phyloP scores from a whole-genome alignment of 2,888 invertebrate species.

The Cosmopolites sordidus region DNA sequence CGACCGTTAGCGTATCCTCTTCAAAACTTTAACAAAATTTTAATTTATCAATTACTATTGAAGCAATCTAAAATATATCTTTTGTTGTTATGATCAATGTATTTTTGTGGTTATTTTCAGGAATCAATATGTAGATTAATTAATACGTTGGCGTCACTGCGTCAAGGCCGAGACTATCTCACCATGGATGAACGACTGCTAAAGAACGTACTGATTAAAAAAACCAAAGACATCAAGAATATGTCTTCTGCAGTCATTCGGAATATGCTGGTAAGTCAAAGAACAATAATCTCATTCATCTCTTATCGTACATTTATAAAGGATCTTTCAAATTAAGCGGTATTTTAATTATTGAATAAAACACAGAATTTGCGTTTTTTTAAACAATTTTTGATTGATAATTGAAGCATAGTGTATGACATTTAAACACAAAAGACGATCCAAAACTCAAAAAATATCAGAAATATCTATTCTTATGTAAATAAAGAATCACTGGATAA shows the following conservation, averaged over 20 bases:
- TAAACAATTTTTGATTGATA: too few relatives aligned
- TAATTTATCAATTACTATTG: constrained; percentile 30
- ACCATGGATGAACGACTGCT: constrained; percentile 36
- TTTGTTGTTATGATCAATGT: too few relatives aligned
- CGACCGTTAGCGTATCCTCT: background rate
- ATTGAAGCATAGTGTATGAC: too few relatives aligned
- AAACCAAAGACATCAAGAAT: constrained; percentile 31
- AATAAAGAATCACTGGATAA: too few relatives aligned
- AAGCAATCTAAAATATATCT: too few relatives aligned
- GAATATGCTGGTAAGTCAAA: constrained; percentile 25
- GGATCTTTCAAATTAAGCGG: too few relatives aligned
- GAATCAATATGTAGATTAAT: constrained; percentile 58
- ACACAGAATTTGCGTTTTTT: too few relatives aligned
- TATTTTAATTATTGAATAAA: too few relatives aligned
- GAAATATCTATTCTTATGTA: too few relatives aligned
- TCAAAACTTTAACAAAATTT: background rate
- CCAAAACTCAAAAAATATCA: too few relatives aligned
- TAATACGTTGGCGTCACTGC: constrained; percentile 61
- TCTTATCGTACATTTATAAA: background rate
- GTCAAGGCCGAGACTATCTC: constrained; percentile 55
- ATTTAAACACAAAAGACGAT: too few relatives aligned
- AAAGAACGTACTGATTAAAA: constrained; percentile 35
- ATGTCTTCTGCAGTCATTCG: constrained; percentile 51
- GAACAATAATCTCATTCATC: too few relatives aligned
- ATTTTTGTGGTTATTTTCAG: constrained; percentile 39